These are phyloP conservation scores for Mythimna pallens DNA, from an alignment of 2,888 invertebrate genomes.

Conservation along the genomic window DNA sequence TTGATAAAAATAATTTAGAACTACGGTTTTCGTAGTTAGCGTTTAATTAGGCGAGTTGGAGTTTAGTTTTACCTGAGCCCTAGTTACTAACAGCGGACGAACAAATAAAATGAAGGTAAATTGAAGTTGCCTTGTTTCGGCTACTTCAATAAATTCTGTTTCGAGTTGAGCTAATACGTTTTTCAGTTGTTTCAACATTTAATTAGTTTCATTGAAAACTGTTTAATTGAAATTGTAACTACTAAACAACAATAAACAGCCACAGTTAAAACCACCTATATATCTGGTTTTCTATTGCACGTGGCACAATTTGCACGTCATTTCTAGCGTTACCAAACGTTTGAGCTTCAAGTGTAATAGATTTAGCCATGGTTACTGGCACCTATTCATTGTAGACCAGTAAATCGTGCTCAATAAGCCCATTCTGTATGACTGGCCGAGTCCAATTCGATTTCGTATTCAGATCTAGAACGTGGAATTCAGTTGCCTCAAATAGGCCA, in stretches of 20 bases:
- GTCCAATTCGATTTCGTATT: slow-evolving; percentile 74
- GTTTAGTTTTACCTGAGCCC: slow-evolving; percentile 41
- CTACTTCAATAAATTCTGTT: slow-evolving; percentile 41
- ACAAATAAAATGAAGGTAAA: slow-evolving; percentile 49
- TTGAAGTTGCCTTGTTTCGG: slow-evolving; percentile 47
- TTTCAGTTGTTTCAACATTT: slow-evolving; percentile 27
- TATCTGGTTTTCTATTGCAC: slow-evolving; percentile 8
- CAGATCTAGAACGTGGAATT: slow-evolving; percentile 64
- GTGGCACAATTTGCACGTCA: slow-evolving; percentile 20
- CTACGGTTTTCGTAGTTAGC: slow-evolving; percentile 30
- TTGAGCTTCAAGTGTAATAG: slow-evolving; percentile 52
- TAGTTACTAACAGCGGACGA: slow-evolving; percentile 47
- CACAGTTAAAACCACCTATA: not conserved
- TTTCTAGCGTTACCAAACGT: slow-evolving; percentile 31
- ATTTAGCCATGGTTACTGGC: slow-evolving; percentile 59
- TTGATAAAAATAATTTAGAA: slow-evolving; percentile 51
- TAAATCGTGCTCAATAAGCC: slow-evolving; percentile 68
- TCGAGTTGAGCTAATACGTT: slow-evolving; percentile 32
- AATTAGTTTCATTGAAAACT: slow-evolving; percentile 19
- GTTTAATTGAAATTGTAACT: slow-evolving; percentile 1
- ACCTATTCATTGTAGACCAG: slow-evolving; percentile 68
- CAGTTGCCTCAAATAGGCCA: slow-evolving; percentile 54
- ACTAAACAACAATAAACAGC: not conserved
- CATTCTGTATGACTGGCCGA: slow-evolving; percentile 63
- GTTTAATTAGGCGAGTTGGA: slow-evolving; percentile 66